These are phyloP conservation scores for Ornithorhynchus anatinus DNA, from an alignment of 2,113 vertebrate genomes.

Conservation along the genomic window DNA sequence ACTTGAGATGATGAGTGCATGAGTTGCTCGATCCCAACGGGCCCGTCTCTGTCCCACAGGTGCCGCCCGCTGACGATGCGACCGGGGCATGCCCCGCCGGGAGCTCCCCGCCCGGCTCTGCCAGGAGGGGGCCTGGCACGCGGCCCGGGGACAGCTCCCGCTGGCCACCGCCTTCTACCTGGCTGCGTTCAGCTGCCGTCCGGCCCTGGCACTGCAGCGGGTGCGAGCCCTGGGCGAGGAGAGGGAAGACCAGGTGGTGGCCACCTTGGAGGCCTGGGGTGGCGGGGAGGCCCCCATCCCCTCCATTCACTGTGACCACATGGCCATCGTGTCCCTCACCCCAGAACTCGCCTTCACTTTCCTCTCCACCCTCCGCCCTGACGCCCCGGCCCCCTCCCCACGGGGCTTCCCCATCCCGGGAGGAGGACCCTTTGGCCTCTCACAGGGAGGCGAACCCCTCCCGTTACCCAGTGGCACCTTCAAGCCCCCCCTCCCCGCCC, in stretches of 20 bases:
- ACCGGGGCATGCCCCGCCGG: conserved; percentile 59
- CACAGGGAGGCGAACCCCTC: conserved; percentile 79
- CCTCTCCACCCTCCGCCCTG: conserved; percentile 80
- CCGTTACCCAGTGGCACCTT: conserved; percentile 72
- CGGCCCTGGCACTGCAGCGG: conserved; percentile 67
- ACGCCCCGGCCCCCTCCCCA: conserved; percentile 75
- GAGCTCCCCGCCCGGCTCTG: conserved; percentile 71
- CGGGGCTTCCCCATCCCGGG: conserved; percentile 81
- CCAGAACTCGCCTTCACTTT: conserved; percentile 80
- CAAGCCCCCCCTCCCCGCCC: conserved; percentile 42
- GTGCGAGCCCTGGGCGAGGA: conserved; percentile 62
- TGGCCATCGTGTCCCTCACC: conserved; percentile 60
- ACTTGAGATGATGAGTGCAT: not conserved
- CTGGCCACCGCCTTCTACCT: conserved; percentile 80
- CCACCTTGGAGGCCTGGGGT: conserved; percentile 81
- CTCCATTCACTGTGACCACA: conserved; percentile 61
- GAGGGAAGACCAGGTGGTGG: conserved; percentile 53
- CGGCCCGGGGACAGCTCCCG: conserved; percentile 62
- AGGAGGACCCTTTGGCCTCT: conserved; percentile 68
- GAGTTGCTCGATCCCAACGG: accelerated
- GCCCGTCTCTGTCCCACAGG: not conserved
- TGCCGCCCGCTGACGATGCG: accelerated
- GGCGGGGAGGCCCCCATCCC: conserved; percentile 54
- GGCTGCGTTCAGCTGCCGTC: conserved; percentile 82
- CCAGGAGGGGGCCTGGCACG: conserved; percentile 73